phyloP scores from a whole-genome alignment of 1,140 invertebrate genomes.

The Halesus radiatus region DNA sequence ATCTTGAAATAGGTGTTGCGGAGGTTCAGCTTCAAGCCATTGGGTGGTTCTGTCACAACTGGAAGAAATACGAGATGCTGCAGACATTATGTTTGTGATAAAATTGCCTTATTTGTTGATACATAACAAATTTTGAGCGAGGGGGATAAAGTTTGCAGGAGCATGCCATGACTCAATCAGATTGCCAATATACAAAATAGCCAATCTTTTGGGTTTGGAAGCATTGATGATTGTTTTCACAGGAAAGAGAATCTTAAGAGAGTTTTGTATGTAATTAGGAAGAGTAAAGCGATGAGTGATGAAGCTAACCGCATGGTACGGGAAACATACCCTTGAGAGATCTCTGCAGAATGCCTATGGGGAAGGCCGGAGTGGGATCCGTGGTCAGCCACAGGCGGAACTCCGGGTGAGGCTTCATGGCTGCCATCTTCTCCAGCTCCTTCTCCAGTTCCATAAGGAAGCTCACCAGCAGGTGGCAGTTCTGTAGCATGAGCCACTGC shows the following conservation, averaged over 20 bases:
- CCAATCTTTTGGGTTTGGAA: no score
- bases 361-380: slow-evolving; percentile 86
- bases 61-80: slow-evolving; percentile 56
- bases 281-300: neutral
- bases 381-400: slow-evolving; percentile 95
- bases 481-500: slow-evolving; percentile 92
- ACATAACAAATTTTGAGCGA: no score
- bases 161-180: no score
- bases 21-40: slow-evolving; percentile 91
- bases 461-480: slow-evolving; percentile 87
- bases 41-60: slow-evolving; percentile 92
- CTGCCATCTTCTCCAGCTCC: slow-evolving; percentile 79
- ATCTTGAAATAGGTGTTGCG: slow-evolving; percentile 91
- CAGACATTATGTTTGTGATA: no score
- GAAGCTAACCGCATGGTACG: neutral
- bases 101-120: no score
- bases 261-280: no score
- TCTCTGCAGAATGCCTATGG: slow-evolving; percentile 89
- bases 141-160: no score
- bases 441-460: slow-evolving; percentile 88
- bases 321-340: slow-evolving; percentile 82
- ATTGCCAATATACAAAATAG: no score
- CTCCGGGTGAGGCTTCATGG: slow-evolving; percentile 83
- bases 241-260: no score
- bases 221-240: no score